phyloP scores from a whole-genome alignment of 2,113 vertebrate species.

The Oryzias melastigma region DNA sequence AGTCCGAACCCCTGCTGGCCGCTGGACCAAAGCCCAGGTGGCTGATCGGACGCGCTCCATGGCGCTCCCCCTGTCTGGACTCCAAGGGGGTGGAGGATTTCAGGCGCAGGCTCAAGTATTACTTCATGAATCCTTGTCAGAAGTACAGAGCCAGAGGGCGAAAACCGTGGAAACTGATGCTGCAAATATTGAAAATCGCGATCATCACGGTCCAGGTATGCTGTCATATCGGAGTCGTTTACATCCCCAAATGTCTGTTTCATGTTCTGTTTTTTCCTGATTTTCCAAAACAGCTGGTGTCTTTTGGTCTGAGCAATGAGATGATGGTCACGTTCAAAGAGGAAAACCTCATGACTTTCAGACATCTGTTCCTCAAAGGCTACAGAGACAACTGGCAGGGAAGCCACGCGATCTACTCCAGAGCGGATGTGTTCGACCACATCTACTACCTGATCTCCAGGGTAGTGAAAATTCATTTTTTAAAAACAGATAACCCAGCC shows the following conservation, averaged over 20 bases:
- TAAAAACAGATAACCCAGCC: not conserved
- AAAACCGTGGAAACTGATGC: conserved; percentile 91
- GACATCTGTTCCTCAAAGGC: conserved; percentile 90
- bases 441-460: conserved; percentile 83
- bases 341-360: conserved; percentile 89
- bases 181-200: conserved; percentile 91
- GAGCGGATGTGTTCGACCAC: conserved; percentile 85
- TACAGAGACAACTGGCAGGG: conserved; percentile 80
- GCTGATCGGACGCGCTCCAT: conserved; percentile 21
- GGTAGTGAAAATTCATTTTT: conserved; percentile 61
- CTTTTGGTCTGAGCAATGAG: conserved; percentile 94
- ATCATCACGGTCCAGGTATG: conserved; percentile 90
- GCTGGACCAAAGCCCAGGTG: conserved; percentile 15
- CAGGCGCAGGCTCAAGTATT: conserved; percentile 90
- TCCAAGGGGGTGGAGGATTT: conserved; percentile 83
- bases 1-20: conserved; percentile 30
- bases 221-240: not conserved
- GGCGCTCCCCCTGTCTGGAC: conserved; percentile 46
- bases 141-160: conserved; percentile 91
- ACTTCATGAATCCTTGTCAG: conserved; percentile 97
- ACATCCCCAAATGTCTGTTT: not conserved
- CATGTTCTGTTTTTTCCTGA: not conserved
- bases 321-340: conserved; percentile 97
- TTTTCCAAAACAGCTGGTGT: conserved; percentile 81
- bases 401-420: conserved; percentile 85